A percentile compares a stretch with the other conserved stretches of the same genome.
phyloP scores from a whole-genome alignment of 2,113 vertebrate genomes.

The Zingel zingel region DNA sequence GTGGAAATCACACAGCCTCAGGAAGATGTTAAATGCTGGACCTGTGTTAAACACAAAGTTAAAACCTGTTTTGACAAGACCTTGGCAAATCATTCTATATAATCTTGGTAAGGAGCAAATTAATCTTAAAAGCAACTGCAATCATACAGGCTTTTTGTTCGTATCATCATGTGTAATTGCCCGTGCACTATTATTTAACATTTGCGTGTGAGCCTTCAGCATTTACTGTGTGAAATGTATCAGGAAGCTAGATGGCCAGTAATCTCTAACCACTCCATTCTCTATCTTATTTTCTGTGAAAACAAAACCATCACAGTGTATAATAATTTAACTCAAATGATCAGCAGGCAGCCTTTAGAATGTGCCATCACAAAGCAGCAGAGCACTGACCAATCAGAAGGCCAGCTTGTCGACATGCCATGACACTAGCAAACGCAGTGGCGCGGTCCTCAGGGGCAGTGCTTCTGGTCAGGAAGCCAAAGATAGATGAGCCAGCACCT shows the following conservation, averaged over 20 bases:
- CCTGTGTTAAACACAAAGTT: constrained; percentile 70
- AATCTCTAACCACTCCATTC: not conserved
- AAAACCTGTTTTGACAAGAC: not conserved
- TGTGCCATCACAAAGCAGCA: not conserved
- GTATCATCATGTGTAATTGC: not conserved
- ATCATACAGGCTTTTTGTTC: not conserved
- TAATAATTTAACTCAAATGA: not conserved
- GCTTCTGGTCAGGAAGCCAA: constrained; percentile 84
- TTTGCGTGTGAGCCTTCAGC: not conserved
- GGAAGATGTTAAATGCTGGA: constrained; percentile 88
- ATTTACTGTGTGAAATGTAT: not conserved
- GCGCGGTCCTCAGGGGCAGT: constrained; percentile 84
- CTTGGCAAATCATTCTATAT: not conserved
- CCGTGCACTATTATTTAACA: not conserved
- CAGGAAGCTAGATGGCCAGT: not conserved
- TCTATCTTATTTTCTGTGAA: not conserved
- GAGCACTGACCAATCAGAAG: constrained; percentile 86
- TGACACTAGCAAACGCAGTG: constrained; percentile 86
- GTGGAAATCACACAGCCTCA: constrained; percentile 86
- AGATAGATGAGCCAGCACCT: constrained; percentile 87
- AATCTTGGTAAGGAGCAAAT: not conserved
- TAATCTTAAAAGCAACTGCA: not conserved
- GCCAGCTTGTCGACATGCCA: constrained; percentile 88
- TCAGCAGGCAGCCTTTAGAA: not conserved
- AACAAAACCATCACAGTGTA: not conserved